A percentile compares a stretch with the other conserved stretches of the same genome.
phyloP scores from a whole-genome alignment of 2,797 vertebrate genomes.

The Paguma larvata region DNA sequence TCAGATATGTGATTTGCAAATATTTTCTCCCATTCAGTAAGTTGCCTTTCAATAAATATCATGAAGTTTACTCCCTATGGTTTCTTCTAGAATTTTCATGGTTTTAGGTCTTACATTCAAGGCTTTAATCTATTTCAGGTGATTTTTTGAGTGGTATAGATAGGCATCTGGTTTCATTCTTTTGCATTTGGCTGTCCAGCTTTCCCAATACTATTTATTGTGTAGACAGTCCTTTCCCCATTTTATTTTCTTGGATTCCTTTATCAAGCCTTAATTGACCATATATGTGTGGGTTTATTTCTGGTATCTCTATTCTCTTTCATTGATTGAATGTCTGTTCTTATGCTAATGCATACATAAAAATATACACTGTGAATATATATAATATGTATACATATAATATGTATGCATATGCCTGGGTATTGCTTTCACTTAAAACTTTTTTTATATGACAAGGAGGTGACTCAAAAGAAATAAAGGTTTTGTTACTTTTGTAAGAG shows the following conservation, averaged over 20 bases:
- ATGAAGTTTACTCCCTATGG: neutral
- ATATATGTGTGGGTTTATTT: neutral
- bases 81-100: neutral
- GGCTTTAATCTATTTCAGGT: neutral
- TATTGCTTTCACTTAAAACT: slow-evolving; percentile 45
- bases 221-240: neutral
- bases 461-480: slow-evolving; percentile 66
- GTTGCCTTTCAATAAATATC: neutral
- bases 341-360: neutral
- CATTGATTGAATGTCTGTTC: neutral
- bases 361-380: neutral
- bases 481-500: slow-evolving; percentile 68
- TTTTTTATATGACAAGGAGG: slow-evolving; percentile 34
- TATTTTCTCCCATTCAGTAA: neutral
- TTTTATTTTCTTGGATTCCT: neutral
- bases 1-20: neutral
- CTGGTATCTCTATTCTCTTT: neutral
- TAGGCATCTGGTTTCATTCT: neutral
- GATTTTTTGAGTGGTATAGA: neutral
- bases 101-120: neutral
- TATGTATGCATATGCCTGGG: neutral
- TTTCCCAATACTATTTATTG: neutral
- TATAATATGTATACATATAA: neutral
- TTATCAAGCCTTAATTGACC: neutral
- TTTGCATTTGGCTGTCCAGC: neutral